phyloP scores from a whole-genome alignment of 2,797 vertebrate species.

The Podarcis siculus region DNA sequence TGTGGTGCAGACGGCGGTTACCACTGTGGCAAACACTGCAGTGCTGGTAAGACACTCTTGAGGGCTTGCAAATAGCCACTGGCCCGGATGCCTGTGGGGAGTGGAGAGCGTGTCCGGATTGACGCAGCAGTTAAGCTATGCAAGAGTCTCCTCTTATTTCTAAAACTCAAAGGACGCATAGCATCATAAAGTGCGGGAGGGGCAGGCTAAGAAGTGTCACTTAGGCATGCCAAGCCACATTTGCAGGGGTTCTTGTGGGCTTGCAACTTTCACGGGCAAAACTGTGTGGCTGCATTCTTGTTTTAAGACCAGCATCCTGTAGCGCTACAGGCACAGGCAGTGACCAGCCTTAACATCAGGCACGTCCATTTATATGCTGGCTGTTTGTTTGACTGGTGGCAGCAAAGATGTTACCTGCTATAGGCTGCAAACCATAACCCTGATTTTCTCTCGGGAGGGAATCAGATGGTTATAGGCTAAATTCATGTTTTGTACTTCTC shows the following conservation, averaged over 20 bases:
- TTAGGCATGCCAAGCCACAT: neutral
- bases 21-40: conserved; percentile 86
- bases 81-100: neutral
- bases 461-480: neutral
- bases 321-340: neutral
- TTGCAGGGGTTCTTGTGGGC: neutral
- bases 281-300: neutral
- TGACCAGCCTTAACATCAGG: neutral
- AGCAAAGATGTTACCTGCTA: neutral
- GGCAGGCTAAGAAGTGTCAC: neutral
- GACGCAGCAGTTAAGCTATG: neutral
- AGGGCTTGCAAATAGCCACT: no score
- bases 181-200: neutral
- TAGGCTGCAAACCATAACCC: neutral
- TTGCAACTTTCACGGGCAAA: neutral
- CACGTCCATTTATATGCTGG: neutral
- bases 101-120: no score
- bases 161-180: neutral
- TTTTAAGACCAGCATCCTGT: neutral
- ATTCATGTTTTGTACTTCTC: neutral
- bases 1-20: conserved; percentile 79
- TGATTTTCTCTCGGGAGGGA: neutral
- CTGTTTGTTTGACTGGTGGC: neutral
- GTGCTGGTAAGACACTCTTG: conserved; percentile 82
- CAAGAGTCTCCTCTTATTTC: neutral